Percentiles rank a stretch among this genome's conserved stretches.
These are phyloP conservation scores for Mycalesis mineus DNA, from an alignment of 2,888 invertebrate species.

Conservation along the genomic window DNA sequence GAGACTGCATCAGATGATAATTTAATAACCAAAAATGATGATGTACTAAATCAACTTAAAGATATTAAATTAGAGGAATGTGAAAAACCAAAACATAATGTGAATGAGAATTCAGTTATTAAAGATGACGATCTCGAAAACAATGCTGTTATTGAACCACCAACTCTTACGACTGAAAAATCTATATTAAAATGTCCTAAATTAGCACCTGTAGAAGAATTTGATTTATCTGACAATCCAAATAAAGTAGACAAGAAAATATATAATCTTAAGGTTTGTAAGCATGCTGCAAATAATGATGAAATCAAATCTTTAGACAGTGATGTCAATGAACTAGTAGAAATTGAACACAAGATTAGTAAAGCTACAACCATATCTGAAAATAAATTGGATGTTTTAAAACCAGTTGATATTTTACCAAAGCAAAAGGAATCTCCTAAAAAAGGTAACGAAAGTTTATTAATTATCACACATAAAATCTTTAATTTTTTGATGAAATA, in stretches of 20 bases:
- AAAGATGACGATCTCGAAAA: neutral
- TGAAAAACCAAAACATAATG: neutral
- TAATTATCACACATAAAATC: no score
- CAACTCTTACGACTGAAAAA: neutral
- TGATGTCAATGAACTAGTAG: constrained; percentile 15
- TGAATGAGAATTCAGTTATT: neutral
- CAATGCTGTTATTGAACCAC: neutral
- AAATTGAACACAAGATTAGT: constrained; percentile 3
- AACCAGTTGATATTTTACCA: neutral
- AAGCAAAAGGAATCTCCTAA: constrained; percentile 10
- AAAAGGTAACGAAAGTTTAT: no score
- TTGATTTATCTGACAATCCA: neutral
- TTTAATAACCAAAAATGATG: constrained; percentile 8
- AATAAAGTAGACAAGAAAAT: neutral
- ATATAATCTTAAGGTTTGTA: neutral
- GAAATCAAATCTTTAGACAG: constrained; percentile 2
- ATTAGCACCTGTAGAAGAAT: neutral
- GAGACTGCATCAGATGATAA: constrained; percentile 9
- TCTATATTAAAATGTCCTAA: neutral
- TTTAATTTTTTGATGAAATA: no score
- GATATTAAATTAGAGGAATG: constrained; percentile 13
- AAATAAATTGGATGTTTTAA: neutral
- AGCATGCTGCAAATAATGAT: neutral
- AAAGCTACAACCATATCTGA: constrained; percentile 4
- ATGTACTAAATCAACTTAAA: constrained; percentile 18